Evolutionary conservation across 2,888 invertebrate species (phyloP), one percentile per base, ranked within the genome.

Genomic region (Andricus quercusramuli): DNA sequence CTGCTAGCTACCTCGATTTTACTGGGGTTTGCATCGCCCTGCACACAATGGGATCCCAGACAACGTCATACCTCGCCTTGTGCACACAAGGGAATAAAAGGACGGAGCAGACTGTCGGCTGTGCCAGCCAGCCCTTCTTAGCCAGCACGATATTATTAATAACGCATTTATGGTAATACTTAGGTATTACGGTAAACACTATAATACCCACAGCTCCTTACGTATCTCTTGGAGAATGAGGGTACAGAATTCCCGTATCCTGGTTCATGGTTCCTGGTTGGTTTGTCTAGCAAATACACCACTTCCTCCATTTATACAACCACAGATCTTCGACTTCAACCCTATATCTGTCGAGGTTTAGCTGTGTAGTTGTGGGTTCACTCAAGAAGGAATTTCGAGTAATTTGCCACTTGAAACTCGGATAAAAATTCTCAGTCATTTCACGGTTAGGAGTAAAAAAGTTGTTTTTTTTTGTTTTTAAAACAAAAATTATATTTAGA

Each of bases 131-230:
- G 32, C 56, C 74, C 51, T 47, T 74, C 74, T 56, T 56, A 74
- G 80, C 80, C 64, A 51, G 66, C 82, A 78, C 79, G 84, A 89
- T 87, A 88, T 89, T 88, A 86, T 88, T 89, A 90, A 88, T 89
- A 89, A 89, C 87, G 83, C 88, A 86, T 87, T 87, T 86, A 86
- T 83, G 85, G 80, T 87, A 88, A 88, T 87, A 82, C 79, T 76
- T 59, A 68, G 80, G 83, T 86, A 87, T 85, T 87, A 83, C 81
- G 77, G 82, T 81, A 85, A 88, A 87, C 85, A 88, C 80, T 84
- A 70, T 84, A 83, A 84, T 83, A 78, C 81, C 70, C 59, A 41
- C 56, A 78, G 67, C 84, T 78, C n/a, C 74, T 74, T 74, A 74
- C 74, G 51, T 74, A 74, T 37, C 32, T 74, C 74, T 29, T 56